These are phyloP conservation scores for Saguinus imperator DNA, from an alignment of 2,113 vertebrate species.

Conservation along the genomic window DNA sequence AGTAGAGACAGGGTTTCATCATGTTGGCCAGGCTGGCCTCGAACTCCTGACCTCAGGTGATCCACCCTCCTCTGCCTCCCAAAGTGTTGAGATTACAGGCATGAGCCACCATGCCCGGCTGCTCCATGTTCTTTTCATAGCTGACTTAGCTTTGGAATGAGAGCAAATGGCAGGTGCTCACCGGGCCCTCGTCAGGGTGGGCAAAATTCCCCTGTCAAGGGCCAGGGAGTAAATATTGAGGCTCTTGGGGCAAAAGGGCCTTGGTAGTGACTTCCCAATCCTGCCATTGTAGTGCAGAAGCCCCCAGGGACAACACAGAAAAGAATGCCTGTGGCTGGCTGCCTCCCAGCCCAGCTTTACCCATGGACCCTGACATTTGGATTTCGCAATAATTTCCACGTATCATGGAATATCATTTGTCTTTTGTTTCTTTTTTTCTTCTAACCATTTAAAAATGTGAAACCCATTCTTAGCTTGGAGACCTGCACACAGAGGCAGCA, in stretches of 20 bases:
- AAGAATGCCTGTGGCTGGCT: neutral
- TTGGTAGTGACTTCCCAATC: rapidly evolving
- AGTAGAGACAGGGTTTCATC: too few relatives aligned
- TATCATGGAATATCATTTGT: neutral
- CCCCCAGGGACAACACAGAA: rapidly evolving
- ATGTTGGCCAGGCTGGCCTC: too few relatives aligned
- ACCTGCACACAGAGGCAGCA: neutral
- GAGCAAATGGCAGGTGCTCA: neutral
- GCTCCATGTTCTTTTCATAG: neutral
- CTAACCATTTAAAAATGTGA: neutral
- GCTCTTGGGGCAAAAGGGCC: rapidly evolving
- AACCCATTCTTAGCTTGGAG: neutral
- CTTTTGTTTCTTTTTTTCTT: neutral
- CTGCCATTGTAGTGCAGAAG: rapidly evolving
- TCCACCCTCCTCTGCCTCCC: too few relatives aligned
- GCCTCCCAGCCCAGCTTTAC: too few relatives aligned
- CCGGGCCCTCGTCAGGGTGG: neutral
- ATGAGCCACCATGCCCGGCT: too few relatives aligned
- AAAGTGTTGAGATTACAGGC: too few relatives aligned
- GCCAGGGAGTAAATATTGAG: neutral
- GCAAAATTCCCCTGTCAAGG: neutral
- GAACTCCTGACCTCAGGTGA: too few relatives aligned
- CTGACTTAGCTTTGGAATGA: neutral
- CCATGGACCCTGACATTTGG: neutral
- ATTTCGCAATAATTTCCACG: neutral